Evolutionary conservation across 1,140 invertebrate genomes (phyloP).

Genomic region (Diorhabda elongata): DNA sequence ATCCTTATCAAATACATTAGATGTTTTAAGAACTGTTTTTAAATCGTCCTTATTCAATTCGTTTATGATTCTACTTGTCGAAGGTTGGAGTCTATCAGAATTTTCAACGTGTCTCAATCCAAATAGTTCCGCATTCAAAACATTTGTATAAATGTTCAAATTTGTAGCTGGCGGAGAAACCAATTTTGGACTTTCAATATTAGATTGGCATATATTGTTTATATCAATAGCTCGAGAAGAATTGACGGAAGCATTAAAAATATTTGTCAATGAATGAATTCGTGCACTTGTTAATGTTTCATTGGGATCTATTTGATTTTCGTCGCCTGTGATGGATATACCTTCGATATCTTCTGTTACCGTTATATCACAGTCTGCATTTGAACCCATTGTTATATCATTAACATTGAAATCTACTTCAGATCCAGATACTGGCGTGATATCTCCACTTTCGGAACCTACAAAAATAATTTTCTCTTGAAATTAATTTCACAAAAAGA

Average conservation of each 20-base stretch:
- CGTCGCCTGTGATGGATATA: constrained; percentile 25
- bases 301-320: constrained; percentile 24
- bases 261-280: constrained; percentile 19
- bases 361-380: constrained; percentile 51
- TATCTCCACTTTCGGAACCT: constrained; percentile 52
- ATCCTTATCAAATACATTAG: constrained; percentile 31
- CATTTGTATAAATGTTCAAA: constrained; percentile 29
- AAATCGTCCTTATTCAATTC: constrained; percentile 25
- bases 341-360: constrained; percentile 46
- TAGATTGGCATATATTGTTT: constrained; percentile 21
- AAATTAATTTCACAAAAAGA: too few species aligned
- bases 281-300: constrained; percentile 24
- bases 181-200: constrained; percentile 19
- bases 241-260: constrained; percentile 23
- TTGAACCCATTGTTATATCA: constrained; percentile 55
- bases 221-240: constrained; percentile 21
- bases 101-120: constrained; percentile 30
- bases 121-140: constrained; percentile 18
- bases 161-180: constrained; percentile 26
- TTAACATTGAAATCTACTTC: constrained; percentile 57
- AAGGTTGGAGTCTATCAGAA: constrained; percentile 26
- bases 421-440: constrained; percentile 58
- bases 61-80: constrained; percentile 23
- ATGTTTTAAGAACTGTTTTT: constrained; percentile 29
- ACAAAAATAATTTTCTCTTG: constrained; percentile 13